phyloP scores from a whole-genome alignment of 2,797 vertebrate species.

The Pseudochirops cupreus region DNA sequence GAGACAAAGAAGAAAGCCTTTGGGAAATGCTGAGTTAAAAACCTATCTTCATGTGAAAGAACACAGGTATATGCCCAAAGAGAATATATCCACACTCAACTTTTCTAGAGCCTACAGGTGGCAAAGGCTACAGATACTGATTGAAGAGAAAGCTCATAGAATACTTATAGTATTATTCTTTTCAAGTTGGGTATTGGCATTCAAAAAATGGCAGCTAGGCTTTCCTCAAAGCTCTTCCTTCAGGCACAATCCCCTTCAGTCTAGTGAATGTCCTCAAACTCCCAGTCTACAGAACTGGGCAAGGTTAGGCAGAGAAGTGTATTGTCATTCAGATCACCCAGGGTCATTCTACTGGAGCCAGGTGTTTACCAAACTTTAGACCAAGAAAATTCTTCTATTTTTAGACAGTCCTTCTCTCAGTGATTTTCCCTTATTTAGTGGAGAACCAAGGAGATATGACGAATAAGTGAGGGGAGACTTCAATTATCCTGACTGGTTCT shows the following conservation, averaged over 20 bases:
- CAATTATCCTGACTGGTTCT: not conserved
- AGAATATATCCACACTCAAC: not conserved
- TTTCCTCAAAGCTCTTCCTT: not conserved
- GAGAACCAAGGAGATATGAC: not conserved
- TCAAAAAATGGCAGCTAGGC: not conserved
- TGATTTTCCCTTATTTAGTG: constrained; percentile 22
- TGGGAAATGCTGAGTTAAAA: not conserved
- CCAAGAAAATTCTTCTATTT: constrained; percentile 27
- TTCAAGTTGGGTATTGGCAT: too few relatives aligned
- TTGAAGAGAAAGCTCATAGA: not conserved
- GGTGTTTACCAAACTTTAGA: constrained; percentile 33
- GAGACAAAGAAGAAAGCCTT: not conserved
- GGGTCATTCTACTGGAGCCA: not conserved
- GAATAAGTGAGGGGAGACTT: not conserved
- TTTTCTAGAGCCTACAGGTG: too few relatives aligned
- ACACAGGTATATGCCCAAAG: not conserved
- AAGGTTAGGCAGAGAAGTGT: not conserved
- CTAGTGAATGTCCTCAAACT: constrained; percentile 22
- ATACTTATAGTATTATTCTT: not conserved
- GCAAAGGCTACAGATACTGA: not conserved
- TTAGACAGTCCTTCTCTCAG: not conserved
- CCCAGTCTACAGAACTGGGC: not conserved
- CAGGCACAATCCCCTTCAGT: not conserved
- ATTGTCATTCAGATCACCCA: not conserved
- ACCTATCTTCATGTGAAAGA: not conserved